These are phyloP conservation scores for Microtus pennsylvanicus DNA, from an alignment of 2,113 vertebrate species.

Conservation along the genomic window DNA sequence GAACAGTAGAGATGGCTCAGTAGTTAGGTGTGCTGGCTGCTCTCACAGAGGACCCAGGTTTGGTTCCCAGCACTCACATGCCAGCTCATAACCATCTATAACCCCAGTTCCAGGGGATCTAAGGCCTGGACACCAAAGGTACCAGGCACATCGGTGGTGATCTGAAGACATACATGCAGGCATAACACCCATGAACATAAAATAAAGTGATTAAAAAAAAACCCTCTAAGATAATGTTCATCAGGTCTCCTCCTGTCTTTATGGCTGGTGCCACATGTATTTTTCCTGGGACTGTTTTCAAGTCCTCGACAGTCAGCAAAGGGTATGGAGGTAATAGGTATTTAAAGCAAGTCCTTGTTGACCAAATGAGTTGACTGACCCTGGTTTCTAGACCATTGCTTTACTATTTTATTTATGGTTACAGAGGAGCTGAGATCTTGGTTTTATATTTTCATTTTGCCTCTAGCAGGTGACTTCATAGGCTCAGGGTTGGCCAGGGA, in stretches of 20 bases:
- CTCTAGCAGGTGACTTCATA: background rate
- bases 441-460: background rate
- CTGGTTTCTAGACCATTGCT: background rate
- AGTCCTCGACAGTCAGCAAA: conserved; percentile 42
- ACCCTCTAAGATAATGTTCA: background rate
- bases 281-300: conserved; percentile 70
- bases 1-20: background rate
- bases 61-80: background rate
- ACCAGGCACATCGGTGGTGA: background rate
- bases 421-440: background rate
- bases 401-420: background rate
- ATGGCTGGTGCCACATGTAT: background rate
- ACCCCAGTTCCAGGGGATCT: background rate
- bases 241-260: background rate
- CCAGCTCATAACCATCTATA: background rate
- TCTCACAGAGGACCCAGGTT: background rate
- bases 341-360: background rate
- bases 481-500: background rate
- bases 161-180: background rate
- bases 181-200: background rate
- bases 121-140: background rate
- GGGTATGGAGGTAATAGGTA: conserved; percentile 13
- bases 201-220: background rate
- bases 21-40: background rate
- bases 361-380: background rate